Evolutionary conservation across 2,888 invertebrate species (phyloP).

Genomic region (Lithophane semibrunnea): DNA sequence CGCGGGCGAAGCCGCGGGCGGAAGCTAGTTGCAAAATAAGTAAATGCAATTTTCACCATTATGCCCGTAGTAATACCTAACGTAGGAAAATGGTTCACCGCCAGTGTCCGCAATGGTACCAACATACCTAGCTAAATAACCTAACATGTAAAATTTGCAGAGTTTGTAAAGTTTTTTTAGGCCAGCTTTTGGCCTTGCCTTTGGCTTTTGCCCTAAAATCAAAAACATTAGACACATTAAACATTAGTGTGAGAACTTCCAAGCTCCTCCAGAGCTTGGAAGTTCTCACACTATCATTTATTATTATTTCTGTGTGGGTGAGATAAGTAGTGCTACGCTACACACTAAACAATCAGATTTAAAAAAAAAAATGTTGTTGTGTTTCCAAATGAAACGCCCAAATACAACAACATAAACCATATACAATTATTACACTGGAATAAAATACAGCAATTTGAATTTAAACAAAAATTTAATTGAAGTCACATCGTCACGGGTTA

Average conservation of each 20-base stretch:
- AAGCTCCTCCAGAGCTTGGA: too few relatives aligned
- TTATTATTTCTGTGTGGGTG: background rate
- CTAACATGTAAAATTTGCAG: too few relatives aligned
- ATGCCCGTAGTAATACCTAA: too few relatives aligned
- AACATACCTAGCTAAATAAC: too few relatives aligned
- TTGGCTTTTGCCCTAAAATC: background rate
- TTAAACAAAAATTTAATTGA: slow-evolving; percentile 12
- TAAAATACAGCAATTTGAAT: background rate
- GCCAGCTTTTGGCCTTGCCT: background rate
- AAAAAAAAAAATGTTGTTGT: background rate
- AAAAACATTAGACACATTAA: too few relatives aligned
- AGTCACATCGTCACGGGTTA: background rate
- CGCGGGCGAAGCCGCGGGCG: too few relatives aligned
- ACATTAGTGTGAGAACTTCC: too few relatives aligned
- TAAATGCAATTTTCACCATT: background rate
- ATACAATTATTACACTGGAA: background rate
- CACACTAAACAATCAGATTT: too few relatives aligned
- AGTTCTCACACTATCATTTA: too few relatives aligned
- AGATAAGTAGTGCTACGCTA: background rate
- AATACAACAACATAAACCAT: background rate
- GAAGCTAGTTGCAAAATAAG: background rate
- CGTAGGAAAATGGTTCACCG: too few relatives aligned
- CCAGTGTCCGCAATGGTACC: too few relatives aligned
- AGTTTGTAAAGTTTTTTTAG: too few relatives aligned
- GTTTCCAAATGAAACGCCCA: background rate